Percentiles rank a stretch among this genome's conserved stretches.
Conservation (phyloP, 1,140 invertebrate species). For the Drosophila malerkotliana region DNA sequence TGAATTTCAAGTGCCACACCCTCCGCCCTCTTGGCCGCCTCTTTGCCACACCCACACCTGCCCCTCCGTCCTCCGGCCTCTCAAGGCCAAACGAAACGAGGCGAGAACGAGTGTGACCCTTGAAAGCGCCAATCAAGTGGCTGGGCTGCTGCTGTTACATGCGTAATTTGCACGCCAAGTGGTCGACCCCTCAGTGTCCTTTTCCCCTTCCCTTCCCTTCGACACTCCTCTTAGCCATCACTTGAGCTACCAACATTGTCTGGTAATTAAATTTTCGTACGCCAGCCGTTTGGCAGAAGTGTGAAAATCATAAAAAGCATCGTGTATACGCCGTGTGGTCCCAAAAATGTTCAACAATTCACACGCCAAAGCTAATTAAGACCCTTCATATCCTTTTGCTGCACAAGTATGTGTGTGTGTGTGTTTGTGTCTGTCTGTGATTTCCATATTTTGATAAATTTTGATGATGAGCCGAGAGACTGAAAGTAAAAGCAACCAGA, state of each 20-base stretch:
- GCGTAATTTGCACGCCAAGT: constrained; percentile 78
- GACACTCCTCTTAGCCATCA: neutral
- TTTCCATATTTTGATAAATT: constrained; percentile 79
- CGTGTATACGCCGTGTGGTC: constrained; percentile 63
- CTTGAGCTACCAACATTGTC: constrained; percentile 13
- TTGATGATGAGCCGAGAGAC: constrained; percentile 62
- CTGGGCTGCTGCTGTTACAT: constrained; percentile 64
- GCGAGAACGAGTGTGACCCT: constrained; percentile 64
- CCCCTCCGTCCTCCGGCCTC: neutral
- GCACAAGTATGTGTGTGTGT: constrained; percentile 5
- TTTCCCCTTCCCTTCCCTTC: neutral
- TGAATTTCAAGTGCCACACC: constrained; percentile 23
- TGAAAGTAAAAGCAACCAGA: neutral
- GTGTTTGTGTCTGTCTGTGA: constrained; percentile 45
- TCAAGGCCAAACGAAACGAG: constrained; percentile 1
- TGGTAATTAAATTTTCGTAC: constrained; percentile 74
- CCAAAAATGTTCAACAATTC: constrained; percentile 78
- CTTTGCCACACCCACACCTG: neutral
- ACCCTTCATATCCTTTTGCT: constrained; percentile 14
- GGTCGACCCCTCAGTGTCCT: constrained; percentile 17
- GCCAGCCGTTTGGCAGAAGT: constrained; percentile 52
- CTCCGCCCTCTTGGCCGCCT: neutral
- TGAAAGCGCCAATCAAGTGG: constrained; percentile 76
- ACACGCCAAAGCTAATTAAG: constrained; percentile 76
- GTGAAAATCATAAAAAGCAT: constrained; percentile 80